Base-by-base conservation (phyloP, 2,797 vertebrate species). In the Scyliorhinus canicula region DNA sequence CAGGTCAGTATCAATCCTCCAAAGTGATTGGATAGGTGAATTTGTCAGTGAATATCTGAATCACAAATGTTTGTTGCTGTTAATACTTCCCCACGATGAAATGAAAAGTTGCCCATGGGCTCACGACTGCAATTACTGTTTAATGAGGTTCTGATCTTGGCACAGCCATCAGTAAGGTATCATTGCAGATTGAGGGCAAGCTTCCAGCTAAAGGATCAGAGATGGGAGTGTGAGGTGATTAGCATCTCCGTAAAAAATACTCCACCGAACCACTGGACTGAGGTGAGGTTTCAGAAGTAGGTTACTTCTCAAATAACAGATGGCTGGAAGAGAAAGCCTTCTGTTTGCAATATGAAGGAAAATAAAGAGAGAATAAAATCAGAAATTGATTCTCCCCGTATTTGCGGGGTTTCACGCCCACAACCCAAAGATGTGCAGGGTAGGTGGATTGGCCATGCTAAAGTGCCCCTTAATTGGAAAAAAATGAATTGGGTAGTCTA, bases 221-320 rank as follows among this genome's bases (percentile, higher is more conserved):
- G 11, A 65, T 7, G 11, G 21, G 9, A 91, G 88, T 65, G n/a
- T 26, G 52, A 90, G 55, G 12, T 12, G 35, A 90, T 90, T 90
- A 90, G 86, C 16, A 90, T n/a, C 86, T 90, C 55, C 40, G 55
- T 90, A 60, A 90, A n/a, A 74, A 60, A 90, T 60, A 60, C 16
- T 90, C 86, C 50, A 60, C 35, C 28, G 31, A n/a, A 3, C 55
- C 24, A 31, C 55, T n/a, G 12, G 31, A 14, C 31, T 57, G 31
- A 31, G 85, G 52, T 35, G 2, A 31, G 21, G 57, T 63, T n/a
- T 44, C 21, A n/a, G 8, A 31, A 86, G 11, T 52, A 86, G 52
- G 55, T 57, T 88, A 88, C 52, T 11, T 57, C 35, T 40, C 86
- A 90, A 90, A 40, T 63, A 90, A 90, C 55, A n/a, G 0, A 14